Evolutionary conservation across 2,888 invertebrate species (phyloP), one percentile per base, ranked within the genome.

Genomic region (Euplagia quadripunctaria): DNA sequence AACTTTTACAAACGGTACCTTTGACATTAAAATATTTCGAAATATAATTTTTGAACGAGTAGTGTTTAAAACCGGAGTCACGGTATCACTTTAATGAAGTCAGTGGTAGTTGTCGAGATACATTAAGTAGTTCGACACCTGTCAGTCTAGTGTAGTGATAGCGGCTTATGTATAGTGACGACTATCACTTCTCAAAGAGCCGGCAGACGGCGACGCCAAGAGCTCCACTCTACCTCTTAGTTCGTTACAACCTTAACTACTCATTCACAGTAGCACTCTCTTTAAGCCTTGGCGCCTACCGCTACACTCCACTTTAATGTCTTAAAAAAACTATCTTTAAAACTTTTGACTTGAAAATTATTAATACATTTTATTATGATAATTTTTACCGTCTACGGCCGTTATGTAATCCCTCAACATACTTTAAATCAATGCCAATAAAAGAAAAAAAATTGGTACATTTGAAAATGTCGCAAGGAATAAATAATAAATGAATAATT

Each of bases 401-500:
- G 64, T 76, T 64, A 73, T 68, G 68, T 81, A 78, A 75, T 76
- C 66, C 78, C 75, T 78, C 80, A 79, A 83, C 77, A 82, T 82
- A 79, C 82, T 73, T 61, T 65, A 73, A 78, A 80, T 79, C 77
- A 77, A 75, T 77, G 79, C 73, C 67, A 79, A 79, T 82, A 82
- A 76, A 76, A 79, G 79, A 84, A 79, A 84, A 71, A 79, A 76
- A 79, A 88, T 49, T 86, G 79, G 85, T 88, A 86, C 76, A 89
- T 89, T 84, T 86, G 87, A 81, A 86, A 87, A 81, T 75, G 75
- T 79, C 87, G 85, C 82, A 84, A 87, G 87, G 78, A 87, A 89
- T 87, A 87, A 90, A 91, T 89, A 89, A 89, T 88, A 51, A 89
- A 90, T 90, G 90, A 91, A 92, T 91, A 92, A 94, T 92, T 92